Evolutionary conservation across 2,113 vertebrate species (phyloP).

Genomic region (Probosciger aterrimus): DNA sequence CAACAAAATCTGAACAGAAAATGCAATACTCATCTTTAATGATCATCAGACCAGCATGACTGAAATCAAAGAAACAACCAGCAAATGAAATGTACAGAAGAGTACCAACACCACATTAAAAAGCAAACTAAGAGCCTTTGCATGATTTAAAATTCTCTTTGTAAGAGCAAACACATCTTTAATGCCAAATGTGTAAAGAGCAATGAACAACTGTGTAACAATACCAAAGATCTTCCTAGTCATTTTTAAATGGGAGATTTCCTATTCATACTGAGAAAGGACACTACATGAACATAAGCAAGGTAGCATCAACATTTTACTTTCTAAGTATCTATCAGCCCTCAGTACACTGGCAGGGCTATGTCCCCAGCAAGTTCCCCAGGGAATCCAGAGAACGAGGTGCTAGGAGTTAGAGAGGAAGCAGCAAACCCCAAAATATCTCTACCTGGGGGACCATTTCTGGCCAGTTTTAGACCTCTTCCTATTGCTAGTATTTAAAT

Average conservation of each 20-base stretch:
- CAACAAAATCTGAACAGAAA: neutral
- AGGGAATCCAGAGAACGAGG: neutral
- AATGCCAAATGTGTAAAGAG: neutral
- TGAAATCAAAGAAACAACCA: neutral
- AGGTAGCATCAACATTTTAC: neutral
- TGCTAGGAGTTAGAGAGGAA: neutral
- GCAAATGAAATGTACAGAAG: neutral
- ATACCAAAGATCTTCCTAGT: neutral
- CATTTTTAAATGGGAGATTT: neutral
- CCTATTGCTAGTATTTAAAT: neutral
- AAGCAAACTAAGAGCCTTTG: neutral
- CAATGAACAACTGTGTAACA: neutral
- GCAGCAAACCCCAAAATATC: neutral
- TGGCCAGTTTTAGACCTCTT: neutral
- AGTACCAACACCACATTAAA: neutral
- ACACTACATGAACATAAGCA: neutral
- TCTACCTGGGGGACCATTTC: neutral
- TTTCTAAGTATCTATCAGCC: neutral
- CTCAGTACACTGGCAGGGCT: fast-evolving
- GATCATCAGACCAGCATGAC: neutral
- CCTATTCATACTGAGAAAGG: neutral
- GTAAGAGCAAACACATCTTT: neutral
- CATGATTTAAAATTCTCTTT: neutral
- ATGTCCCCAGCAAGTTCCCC: neutral
- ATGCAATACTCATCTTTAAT: neutral